These are phyloP conservation scores for Carcina quercana DNA, from an alignment of 2,888 invertebrate genomes.

Conservation along the genomic window DNA sequence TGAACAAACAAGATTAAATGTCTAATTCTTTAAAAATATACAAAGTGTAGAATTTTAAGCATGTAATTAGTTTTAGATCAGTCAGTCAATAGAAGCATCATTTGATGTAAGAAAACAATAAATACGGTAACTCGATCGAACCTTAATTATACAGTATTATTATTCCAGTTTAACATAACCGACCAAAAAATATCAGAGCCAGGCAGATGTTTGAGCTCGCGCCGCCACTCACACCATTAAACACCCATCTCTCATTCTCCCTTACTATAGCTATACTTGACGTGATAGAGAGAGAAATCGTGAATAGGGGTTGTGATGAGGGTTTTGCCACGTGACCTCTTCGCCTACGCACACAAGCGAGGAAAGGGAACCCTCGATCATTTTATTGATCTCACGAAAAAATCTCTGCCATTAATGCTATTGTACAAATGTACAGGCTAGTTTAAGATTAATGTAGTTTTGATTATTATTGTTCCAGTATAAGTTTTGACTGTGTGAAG, in stretches of 20 bases:
- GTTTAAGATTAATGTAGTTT: conserved; percentile 20
- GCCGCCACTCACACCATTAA: conserved; percentile 37
- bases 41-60: too few relatives aligned
- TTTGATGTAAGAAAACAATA: too few relatives aligned
- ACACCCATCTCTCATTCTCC: conserved; percentile 21
- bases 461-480: too few relatives aligned
- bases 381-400: conserved; percentile 53
- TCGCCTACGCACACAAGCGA: conserved; percentile 35
- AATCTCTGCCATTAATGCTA: conserved; percentile 41
- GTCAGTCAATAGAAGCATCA: too few relatives aligned
- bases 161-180: conserved; percentile 40
- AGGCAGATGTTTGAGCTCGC: conserved; percentile 66
- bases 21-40: too few relatives aligned
- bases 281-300: conserved; percentile 28
- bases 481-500: too few relatives aligned
- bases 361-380: conserved; percentile 43
- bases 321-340: conserved; percentile 58
- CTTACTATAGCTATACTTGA: conserved; percentile 3
- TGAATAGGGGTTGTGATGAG: conserved; percentile 58
- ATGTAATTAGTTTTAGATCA: too few relatives aligned
- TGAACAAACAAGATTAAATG: too few relatives aligned
- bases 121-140: too few relatives aligned
- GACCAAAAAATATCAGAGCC: conserved; percentile 50
- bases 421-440: conserved; percentile 20
- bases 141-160: conserved; percentile 36